Evolutionary conservation across 1,140 invertebrate species (phyloP).

Genomic region (Solenopsis fugax): DNA sequence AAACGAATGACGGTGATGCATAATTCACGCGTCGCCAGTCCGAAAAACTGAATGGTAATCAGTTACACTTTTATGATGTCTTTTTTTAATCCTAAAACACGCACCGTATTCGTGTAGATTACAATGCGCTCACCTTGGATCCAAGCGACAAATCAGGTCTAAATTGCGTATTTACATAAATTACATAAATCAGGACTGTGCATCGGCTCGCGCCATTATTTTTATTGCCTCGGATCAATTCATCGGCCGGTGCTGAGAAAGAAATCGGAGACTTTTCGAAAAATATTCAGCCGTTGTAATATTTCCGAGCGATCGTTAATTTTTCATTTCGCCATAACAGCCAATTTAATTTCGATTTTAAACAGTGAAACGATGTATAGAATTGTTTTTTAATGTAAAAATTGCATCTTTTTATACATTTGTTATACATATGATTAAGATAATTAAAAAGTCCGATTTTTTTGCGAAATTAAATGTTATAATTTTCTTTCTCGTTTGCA

Average conservation of each 20-base stretch:
- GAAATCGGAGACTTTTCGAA: background rate
- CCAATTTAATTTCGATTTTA: constrained; percentile 6
- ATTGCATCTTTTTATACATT: background rate
- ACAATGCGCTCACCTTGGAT: constrained; percentile 41
- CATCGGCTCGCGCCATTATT: background rate
- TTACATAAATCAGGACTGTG: constrained; percentile 41
- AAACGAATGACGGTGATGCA: background rate
- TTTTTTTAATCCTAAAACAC: background rate
- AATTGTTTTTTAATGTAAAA: background rate
- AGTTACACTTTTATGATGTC: background rate
- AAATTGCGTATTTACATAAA: constrained; percentile 42
- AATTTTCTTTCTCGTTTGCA: background rate
- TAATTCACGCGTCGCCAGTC: constrained; percentile 12
- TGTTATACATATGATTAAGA: background rate
- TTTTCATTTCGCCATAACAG: background rate
- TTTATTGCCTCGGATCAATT: background rate
- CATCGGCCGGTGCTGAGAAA: background rate
- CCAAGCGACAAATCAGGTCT: constrained; percentile 11
- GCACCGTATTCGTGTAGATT: constrained; percentile 14
- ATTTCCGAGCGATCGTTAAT: background rate
- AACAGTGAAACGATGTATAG: background rate
- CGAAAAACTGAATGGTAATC: background rate
- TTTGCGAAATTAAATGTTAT: background rate
- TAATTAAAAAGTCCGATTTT: background rate
- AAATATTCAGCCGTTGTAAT: background rate